These are phyloP conservation scores for Stictonetta naevosa DNA, from an alignment of 2,113 vertebrate genomes.

Conservation along the genomic window DNA sequence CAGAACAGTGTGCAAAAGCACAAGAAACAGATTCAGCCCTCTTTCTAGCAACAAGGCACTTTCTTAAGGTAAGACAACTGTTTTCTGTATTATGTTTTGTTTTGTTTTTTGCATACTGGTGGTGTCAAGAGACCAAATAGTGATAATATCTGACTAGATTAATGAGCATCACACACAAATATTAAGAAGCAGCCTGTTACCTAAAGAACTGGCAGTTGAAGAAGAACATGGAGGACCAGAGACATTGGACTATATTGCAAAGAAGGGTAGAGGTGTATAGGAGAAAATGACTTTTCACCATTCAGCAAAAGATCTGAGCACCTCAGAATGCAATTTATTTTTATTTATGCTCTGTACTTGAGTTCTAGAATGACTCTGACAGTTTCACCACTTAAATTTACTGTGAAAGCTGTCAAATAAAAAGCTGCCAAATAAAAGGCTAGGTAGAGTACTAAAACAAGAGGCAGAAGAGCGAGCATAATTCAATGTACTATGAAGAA, in stretches of 20 bases:
- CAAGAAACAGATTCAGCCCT: slow-evolving; percentile 95
- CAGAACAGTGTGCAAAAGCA: slow-evolving; percentile 96
- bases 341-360: background rate
- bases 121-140: background rate
- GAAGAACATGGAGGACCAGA: background rate
- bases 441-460: background rate
- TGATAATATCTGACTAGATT: background rate
- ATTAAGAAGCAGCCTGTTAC: background rate
- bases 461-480: background rate
- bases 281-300: background rate
- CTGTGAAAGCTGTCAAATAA: background rate
- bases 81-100: fast-evolving
- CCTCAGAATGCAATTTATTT: background rate
- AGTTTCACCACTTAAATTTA: background rate
- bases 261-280: background rate
- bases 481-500: background rate
- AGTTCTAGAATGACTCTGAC: background rate
- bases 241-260: background rate
- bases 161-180: background rate
- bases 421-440: background rate
- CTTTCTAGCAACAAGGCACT: slow-evolving; percentile 95
- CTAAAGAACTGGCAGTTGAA: background rate
- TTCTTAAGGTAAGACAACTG: slow-evolving; percentile 88
- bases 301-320: background rate
- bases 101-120: background rate